Conservation (phyloP, 2,888 invertebrate genomes). For the Dastarcus helophoroides region DNA sequence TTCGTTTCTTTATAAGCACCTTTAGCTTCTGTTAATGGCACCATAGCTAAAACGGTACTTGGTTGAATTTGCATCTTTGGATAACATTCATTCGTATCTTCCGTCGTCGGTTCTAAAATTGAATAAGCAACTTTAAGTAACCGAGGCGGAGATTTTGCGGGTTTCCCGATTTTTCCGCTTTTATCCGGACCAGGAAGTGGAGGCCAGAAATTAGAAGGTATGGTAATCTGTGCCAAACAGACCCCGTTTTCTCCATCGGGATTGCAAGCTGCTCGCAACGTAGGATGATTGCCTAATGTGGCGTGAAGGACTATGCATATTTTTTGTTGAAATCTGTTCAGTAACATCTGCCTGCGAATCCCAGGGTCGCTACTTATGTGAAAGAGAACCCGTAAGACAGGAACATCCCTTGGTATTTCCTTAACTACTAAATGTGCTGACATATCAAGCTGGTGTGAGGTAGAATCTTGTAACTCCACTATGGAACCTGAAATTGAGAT, state of each 20-base stretch:
- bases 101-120: constrained; percentile 69
- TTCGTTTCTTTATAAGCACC: constrained; percentile 76
- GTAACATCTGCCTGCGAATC: constrained; percentile 54
- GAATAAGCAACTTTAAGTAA: constrained; percentile 77
- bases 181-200: constrained; percentile 54
- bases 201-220: constrained; percentile 89
- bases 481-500: constrained; percentile 25
- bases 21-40: constrained; percentile 65
- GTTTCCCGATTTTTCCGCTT: constrained; percentile 40
- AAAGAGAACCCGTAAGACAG: constrained; percentile 84
- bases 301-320: constrained; percentile 70
- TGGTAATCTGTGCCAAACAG: constrained; percentile 70
- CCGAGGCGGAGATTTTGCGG: constrained; percentile 48
- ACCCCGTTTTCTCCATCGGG: constrained; percentile 89
- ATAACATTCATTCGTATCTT: constrained; percentile 56
- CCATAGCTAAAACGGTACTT: constrained; percentile 43
- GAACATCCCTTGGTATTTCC: constrained; percentile 78
- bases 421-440: constrained; percentile 87
- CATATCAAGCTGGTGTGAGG: constrained; percentile 73
- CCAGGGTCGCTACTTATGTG: constrained; percentile 82
- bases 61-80: constrained; percentile 60
- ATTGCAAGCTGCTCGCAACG: constrained; percentile 81
- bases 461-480: constrained; percentile 48
- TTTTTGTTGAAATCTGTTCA: constrained; percentile 53
- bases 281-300: constrained; percentile 44